A percentile compares a stretch with the other conserved stretches of the same genome.
phyloP scores from a whole-genome alignment of 2,888 invertebrate species.

The Trichogramma dendrolimi region DNA sequence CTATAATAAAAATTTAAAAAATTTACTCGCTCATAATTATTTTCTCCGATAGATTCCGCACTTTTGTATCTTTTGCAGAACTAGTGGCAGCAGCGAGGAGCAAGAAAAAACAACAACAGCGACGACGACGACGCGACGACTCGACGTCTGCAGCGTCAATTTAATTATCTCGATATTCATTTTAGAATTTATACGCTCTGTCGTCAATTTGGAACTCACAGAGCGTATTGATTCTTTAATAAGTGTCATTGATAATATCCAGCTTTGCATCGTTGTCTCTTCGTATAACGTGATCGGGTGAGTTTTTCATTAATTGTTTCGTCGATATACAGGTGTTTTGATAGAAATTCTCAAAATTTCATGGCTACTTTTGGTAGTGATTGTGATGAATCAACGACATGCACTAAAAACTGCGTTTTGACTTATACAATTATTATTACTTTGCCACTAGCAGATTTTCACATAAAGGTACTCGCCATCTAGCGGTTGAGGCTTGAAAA shows the following conservation, averaged over 20 bases:
- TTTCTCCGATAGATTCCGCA: background rate
- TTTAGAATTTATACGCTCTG: constrained; percentile 58
- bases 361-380: too few species aligned
- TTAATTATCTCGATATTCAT: constrained; percentile 48
- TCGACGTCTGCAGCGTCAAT: background rate
- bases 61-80: background rate
- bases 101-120: background rate
- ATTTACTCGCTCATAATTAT: constrained; percentile 7
- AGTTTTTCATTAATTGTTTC: too few species aligned
- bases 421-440: too few species aligned
- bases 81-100: too few species aligned
- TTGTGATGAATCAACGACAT: too few species aligned
- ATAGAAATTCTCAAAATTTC: too few species aligned
- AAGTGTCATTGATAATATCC: constrained; percentile 47
- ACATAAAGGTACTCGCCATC: too few species aligned
- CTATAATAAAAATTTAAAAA: constrained; percentile 37
- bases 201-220: constrained; percentile 53
- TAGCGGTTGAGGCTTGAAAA: too few species aligned
- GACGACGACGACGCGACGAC: background rate
- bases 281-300: too few species aligned
- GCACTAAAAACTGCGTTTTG: too few species aligned
- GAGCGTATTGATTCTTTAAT: constrained; percentile 56
- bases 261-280: constrained; percentile 21
- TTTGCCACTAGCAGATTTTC: background rate
- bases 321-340: too few species aligned